These are phyloP conservation scores for Fratercula arctica DNA, from an alignment of 2,797 vertebrate species.

Conservation along the genomic window DNA sequence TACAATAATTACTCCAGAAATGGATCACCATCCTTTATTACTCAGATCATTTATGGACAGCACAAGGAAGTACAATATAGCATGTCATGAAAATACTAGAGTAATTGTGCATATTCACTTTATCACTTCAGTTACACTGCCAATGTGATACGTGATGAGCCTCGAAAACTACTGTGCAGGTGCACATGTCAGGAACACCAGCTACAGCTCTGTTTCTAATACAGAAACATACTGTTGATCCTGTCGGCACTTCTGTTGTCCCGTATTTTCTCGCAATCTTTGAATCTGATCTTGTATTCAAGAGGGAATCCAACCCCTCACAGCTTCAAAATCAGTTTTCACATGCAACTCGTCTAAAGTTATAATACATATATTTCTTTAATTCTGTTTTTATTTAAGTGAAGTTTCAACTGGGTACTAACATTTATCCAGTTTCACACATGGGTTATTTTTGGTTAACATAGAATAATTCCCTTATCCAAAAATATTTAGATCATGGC, in stretches of 20 bases:
- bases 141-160: neutral
- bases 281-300: neutral
- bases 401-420: neutral
- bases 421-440: neutral
- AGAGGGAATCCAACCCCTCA: neutral
- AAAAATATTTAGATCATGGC: neutral
- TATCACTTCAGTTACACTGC: neutral
- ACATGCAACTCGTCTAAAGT: neutral
- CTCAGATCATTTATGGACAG: neutral
- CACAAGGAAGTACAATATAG: neutral
- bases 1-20: neutral
- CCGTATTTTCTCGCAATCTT: neutral
- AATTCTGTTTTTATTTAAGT: neutral
- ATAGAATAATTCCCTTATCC: neutral
- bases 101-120: neutral
- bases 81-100: neutral
- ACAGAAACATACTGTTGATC: neutral
- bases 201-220: neutral
- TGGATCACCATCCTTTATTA: neutral
- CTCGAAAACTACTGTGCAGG: neutral
- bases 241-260: neutral
- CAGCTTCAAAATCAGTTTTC: neutral
- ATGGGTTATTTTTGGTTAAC: neutral
- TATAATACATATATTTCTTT: neutral
- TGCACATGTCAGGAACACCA: neutral